Evolutionary conservation across 2,797 vertebrate genomes (phyloP).

Genomic region (Neostethus bicornis): DNA sequence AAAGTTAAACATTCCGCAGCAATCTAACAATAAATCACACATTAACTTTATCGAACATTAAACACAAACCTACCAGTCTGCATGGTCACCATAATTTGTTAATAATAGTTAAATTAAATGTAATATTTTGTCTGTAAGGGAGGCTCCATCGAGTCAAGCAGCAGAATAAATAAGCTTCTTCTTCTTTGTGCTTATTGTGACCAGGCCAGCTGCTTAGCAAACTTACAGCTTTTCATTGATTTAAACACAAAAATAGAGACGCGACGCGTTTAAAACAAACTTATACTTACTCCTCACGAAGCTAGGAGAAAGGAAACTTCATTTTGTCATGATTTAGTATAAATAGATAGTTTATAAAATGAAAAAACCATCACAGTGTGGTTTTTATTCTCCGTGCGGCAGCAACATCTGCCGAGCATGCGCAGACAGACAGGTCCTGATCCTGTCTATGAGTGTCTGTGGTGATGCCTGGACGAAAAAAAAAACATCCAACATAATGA

Average conservation of each 20-base stretch:
- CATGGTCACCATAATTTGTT: accelerated
- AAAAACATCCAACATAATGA: neutral
- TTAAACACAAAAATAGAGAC: neutral
- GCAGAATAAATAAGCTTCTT: conserved; percentile 59
- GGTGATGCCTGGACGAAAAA: conserved; percentile 46
- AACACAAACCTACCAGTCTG: neutral
- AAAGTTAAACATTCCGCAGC: conserved; percentile 8
- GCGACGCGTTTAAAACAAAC: accelerated
- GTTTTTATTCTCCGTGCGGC: conserved; percentile 50
- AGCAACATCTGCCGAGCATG: conserved; percentile 61
- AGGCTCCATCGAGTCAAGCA: conserved; percentile 29
- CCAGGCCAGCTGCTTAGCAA: conserved; percentile 62
- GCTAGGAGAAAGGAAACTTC: conserved; percentile 62
- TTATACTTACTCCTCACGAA: conserved; percentile 73
- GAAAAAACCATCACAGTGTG: conserved; percentile 52
- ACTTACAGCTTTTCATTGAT: conserved; percentile 21
- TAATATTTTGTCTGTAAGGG: neutral
- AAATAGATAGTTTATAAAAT: conserved; percentile 25
- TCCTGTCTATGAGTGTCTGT: conserved; percentile 31
- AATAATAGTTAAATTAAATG: accelerated
- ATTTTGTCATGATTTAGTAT: conserved; percentile 59
- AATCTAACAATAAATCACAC: neutral
- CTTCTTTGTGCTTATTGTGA: conserved; percentile 72
- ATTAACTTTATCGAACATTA: neutral
- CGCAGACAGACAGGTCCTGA: conserved; percentile 41